Conservation (phyloP, 2,113 vertebrate species). For the Zosterops lateralis region DNA sequence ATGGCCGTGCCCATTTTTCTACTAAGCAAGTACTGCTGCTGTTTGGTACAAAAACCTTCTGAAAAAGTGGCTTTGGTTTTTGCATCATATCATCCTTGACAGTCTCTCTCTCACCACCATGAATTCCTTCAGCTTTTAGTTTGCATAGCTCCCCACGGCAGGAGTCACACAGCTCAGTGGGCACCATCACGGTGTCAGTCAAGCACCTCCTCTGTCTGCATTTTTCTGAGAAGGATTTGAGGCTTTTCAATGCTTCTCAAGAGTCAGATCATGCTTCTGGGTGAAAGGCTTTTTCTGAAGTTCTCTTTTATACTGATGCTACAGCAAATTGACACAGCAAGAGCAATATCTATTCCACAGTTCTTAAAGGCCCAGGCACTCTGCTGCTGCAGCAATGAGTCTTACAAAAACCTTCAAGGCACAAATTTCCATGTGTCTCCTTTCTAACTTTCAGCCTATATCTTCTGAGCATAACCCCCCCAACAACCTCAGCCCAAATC, state of each 20-base stretch:
- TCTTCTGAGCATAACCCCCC: not conserved
- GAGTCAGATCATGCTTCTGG: not conserved
- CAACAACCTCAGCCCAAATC: not conserved
- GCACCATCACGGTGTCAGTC: not conserved
- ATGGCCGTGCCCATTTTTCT: not conserved
- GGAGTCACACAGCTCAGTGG: not conserved
- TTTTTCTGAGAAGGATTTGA: not conserved
- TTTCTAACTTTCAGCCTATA: not conserved
- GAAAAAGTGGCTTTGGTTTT: rapidly evolving
- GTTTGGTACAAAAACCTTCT: not conserved
- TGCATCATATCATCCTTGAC: not conserved
- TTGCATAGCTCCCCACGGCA: not conserved
- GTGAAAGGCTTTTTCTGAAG: not conserved
- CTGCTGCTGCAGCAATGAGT: not conserved
- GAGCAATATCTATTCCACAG: not conserved
- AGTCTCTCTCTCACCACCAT: not conserved
- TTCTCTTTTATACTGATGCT: not conserved
- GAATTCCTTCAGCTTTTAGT: not conserved
- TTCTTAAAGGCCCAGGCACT: not conserved
- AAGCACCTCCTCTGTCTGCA: not conserved
- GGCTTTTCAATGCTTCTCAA: not conserved
- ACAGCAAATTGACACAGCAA: not conserved
- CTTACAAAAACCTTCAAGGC: not conserved
- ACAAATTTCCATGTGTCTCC: not conserved
- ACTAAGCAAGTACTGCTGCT: not conserved